These are phyloP conservation scores for Doryteuthis pealeii DNA, from an alignment of 1,140 invertebrate genomes.

Conservation along the genomic window DNA sequence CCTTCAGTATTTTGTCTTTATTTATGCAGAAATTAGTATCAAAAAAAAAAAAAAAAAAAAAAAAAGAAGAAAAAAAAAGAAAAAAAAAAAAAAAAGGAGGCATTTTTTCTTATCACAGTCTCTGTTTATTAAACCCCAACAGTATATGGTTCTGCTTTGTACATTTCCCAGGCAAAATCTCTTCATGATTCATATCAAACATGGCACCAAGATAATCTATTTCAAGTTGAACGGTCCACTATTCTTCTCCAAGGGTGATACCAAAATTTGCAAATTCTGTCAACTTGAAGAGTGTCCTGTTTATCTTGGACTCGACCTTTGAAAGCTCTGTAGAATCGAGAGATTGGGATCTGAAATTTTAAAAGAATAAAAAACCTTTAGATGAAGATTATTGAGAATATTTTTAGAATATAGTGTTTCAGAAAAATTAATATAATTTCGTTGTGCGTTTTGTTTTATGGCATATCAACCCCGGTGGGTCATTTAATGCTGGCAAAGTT, in stretches of 20 bases:
- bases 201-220: slow-evolving; percentile 89
- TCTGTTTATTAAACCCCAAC: background rate
- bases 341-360: slow-evolving; percentile 82
- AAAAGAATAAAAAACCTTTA: slow-evolving; percentile 9
- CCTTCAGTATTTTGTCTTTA: too few relatives aligned
- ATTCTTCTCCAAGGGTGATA: slow-evolving; percentile 76
- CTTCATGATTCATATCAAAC: slow-evolving; percentile 73
- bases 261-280: slow-evolving; percentile 73
- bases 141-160: slow-evolving; percentile 54
- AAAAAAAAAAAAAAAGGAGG: too few relatives aligned
- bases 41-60: too few relatives aligned
- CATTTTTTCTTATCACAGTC: too few relatives aligned
- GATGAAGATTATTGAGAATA: too few relatives aligned
- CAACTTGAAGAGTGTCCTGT: slow-evolving; percentile 68
- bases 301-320: slow-evolving; percentile 87
- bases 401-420: too few relatives aligned
- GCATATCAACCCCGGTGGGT: too few relatives aligned
- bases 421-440: too few relatives aligned
- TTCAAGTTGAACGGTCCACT: slow-evolving; percentile 83
- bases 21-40: too few relatives aligned
- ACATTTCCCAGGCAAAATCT: slow-evolving; percentile 89
- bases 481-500: too few relatives aligned
- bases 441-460: too few relatives aligned
- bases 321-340: slow-evolving; percentile 81
- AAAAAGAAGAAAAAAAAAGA: too few relatives aligned